Percentiles rank a stretch among this genome's conserved stretches.
Conservation (phyloP, 2,797 vertebrate species). For the Mus minutoides region DNA sequence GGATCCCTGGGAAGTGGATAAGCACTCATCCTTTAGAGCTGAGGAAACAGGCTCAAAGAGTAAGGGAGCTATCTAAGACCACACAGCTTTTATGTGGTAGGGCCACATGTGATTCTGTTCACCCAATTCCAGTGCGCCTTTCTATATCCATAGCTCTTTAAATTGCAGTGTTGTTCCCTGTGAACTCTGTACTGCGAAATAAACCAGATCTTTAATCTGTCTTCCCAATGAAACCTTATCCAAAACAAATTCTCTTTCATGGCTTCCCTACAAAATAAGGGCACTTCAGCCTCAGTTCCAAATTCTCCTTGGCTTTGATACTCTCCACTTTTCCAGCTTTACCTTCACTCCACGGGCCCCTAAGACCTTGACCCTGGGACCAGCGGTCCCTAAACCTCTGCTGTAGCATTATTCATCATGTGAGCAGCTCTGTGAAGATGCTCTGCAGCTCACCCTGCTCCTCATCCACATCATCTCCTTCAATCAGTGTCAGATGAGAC, state of each 20-base stretch:
- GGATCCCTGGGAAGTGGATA: background rate
- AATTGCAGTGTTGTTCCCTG: background rate
- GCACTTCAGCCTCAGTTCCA: background rate
- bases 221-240: background rate
- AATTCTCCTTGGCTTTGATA: background rate
- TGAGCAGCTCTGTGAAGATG: background rate
- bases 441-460: no score
- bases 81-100: background rate
- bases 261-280: background rate
- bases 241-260: conserved; percentile 8
- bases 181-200: background rate
- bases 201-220: background rate
- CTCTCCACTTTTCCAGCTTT: background rate
- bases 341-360: background rate
- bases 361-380: background rate
- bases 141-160: background rate
- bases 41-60: conserved; percentile 3
- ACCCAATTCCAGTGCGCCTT: background rate
- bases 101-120: background rate
- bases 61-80: background rate
- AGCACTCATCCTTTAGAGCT: background rate
- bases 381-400: background rate
- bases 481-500: background rate
- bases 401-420: background rate
- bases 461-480: background rate